phyloP scores from a whole-genome alignment of 2,113 vertebrate genomes.

The Oreochromis aureus region DNA sequence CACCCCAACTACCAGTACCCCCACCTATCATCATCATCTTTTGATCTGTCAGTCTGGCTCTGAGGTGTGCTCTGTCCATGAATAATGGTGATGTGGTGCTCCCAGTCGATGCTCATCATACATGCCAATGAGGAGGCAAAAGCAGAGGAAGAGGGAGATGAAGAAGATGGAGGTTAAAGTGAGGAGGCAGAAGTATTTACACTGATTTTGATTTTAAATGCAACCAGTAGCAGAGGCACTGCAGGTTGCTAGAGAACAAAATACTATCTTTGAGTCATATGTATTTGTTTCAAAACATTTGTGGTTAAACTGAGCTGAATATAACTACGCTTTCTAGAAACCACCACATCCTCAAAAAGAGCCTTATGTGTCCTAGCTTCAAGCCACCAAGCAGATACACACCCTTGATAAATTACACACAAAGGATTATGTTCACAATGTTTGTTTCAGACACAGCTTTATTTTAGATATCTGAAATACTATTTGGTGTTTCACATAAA shows the following conservation, averaged over 20 bases:
- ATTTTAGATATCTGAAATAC: background rate
- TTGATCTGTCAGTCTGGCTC: slow-evolving; percentile 57
- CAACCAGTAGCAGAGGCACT: background rate
- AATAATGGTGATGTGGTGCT: slow-evolving; percentile 61
- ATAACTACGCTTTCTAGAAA: background rate
- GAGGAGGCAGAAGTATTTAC: background rate
- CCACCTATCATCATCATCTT: slow-evolving; percentile 54
- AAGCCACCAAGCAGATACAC: background rate
- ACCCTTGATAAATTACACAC: background rate
- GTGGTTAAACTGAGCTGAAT: background rate
- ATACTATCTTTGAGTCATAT: background rate
- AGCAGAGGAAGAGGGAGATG: slow-evolving; percentile 3
- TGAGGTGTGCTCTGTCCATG: slow-evolving; percentile 41
- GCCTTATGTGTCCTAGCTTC: background rate
- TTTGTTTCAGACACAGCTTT: background rate
- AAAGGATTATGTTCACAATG: background rate
- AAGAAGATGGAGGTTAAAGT: slow-evolving; percentile 18
- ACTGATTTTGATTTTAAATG: slow-evolving; percentile 9
- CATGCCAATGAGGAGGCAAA: slow-evolving; percentile 41
- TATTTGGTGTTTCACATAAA: background rate
- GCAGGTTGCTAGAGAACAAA: background rate
- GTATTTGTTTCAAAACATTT: background rate
- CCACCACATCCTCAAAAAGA: background rate
- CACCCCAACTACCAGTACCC: slow-evolving; percentile 17
- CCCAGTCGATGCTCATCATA: slow-evolving; percentile 32